phyloP scores from a whole-genome alignment of 2,113 vertebrate species.

The Seriola aureovittata region DNA sequence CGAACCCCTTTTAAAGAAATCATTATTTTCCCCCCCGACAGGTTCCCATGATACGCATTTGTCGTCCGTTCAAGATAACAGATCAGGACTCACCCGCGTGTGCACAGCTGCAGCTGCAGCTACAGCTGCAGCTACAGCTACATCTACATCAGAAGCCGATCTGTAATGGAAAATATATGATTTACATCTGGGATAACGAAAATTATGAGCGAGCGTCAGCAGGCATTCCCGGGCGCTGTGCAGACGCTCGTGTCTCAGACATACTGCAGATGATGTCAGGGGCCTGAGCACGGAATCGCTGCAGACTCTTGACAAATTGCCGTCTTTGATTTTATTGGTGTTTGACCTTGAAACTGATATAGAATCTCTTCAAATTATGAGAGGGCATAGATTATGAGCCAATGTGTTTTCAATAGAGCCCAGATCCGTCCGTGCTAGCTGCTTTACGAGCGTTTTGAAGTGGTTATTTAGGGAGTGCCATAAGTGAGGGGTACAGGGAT shows the following conservation, averaged over 20 bases:
- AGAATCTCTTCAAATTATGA: constrained; percentile 61
- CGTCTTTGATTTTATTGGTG: constrained; percentile 79
- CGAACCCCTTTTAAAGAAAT: constrained; percentile 43
- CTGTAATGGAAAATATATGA: constrained; percentile 36
- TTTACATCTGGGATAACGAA: constrained; percentile 54
- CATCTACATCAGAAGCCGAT: constrained; percentile 51
- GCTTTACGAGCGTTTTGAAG: constrained; percentile 75
- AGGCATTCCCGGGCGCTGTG: not conserved
- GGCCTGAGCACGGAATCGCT: constrained; percentile 32
- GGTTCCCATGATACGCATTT: constrained; percentile 23
- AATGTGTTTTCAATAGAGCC: constrained; percentile 80
- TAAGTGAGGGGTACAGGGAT: constrained; percentile 73
- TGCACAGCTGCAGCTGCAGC: not conserved
- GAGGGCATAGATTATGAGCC: constrained; percentile 72
- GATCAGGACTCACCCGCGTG: constrained; percentile 38
- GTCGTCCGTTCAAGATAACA: constrained; percentile 20
- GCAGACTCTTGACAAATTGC: constrained; percentile 75
- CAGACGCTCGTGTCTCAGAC: not conserved
- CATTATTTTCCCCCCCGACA: constrained; percentile 33
- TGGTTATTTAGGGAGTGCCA: constrained; percentile 66
- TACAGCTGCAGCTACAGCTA: constrained; percentile 12
- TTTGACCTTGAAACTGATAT: constrained; percentile 76
- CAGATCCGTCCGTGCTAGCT: constrained; percentile 60
- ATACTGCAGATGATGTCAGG: constrained; percentile 64
- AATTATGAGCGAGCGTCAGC: constrained; percentile 13